A percentile compares a stretch with the other conserved stretches of the same genome.
phyloP scores from a whole-genome alignment of 2,797 vertebrate species.

The Macropodus opercularis region DNA sequence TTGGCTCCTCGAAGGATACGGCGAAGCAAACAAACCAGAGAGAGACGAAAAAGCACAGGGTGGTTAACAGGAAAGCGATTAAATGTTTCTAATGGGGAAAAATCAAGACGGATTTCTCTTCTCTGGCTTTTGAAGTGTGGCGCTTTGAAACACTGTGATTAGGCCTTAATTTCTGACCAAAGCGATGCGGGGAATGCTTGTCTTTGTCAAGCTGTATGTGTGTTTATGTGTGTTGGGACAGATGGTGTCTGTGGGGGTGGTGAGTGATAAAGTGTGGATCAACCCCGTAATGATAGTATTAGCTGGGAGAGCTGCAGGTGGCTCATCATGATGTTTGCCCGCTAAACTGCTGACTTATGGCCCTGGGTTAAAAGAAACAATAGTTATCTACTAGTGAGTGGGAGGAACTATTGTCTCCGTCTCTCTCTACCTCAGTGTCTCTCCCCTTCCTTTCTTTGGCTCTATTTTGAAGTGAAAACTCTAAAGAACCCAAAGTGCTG shows the following conservation, averaged over 20 bases:
- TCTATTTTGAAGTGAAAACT: not conserved
- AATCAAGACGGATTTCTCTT: slow-evolving; percentile 5
- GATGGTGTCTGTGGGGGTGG: slow-evolving; percentile 61
- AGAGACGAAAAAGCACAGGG: not conserved
- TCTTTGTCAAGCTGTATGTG: slow-evolving; percentile 33
- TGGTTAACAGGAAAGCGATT: slow-evolving; percentile 18
- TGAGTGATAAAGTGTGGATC: slow-evolving; percentile 59
- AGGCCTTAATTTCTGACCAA: slow-evolving; percentile 47
- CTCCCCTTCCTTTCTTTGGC: not conserved
- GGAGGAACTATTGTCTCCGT: slow-evolving; percentile 21
- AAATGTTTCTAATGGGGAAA: slow-evolving; percentile 21
- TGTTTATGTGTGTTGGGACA: slow-evolving; percentile 51
- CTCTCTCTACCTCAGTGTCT: not conserved
- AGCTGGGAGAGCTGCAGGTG: slow-evolving; percentile 68
- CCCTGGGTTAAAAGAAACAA: slow-evolving; percentile 57
- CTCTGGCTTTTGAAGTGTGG: slow-evolving; percentile 14
- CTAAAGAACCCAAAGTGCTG: not conserved
- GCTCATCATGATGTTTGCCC: slow-evolving; percentile 66
- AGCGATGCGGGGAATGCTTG: slow-evolving; percentile 12
- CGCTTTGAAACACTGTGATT: slow-evolving; percentile 32
- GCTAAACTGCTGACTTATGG: slow-evolving; percentile 65
- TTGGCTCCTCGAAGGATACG: slow-evolving; percentile 46
- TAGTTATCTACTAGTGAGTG: slow-evolving; percentile 45
- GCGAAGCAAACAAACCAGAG: slow-evolving; percentile 30
- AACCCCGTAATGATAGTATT: slow-evolving; percentile 64